A percentile compares a stretch with the other conserved stretches of the same genome.
phyloP scores from a whole-genome alignment of 2,113 vertebrate species.

The Neogale vison region DNA sequence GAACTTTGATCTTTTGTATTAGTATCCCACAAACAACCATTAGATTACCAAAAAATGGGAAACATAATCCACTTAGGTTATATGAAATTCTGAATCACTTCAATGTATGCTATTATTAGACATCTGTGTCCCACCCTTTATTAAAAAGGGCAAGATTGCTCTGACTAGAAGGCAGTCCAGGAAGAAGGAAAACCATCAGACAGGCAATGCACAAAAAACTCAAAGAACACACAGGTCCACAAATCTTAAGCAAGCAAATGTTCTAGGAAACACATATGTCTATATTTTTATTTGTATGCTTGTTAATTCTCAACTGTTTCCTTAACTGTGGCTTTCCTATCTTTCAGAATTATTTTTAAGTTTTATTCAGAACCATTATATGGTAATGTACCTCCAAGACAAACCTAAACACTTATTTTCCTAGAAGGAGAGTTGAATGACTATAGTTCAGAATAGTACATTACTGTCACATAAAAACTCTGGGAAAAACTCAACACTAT shows the following conservation, averaged over 20 bases:
- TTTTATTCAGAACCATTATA: slow-evolving; percentile 27
- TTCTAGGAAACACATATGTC: not conserved
- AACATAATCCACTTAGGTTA: not conserved
- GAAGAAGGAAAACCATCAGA: not conserved
- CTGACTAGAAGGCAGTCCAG: not conserved
- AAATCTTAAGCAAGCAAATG: not conserved
- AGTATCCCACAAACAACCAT: not conserved
- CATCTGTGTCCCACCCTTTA: not conserved
- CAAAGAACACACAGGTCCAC: not conserved
- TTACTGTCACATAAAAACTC: not conserved
- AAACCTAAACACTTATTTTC: not conserved
- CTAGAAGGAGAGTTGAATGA: not conserved
- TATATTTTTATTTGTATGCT: not conserved
- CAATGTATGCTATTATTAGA: not conserved
- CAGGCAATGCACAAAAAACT: not conserved
- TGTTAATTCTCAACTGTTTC: slow-evolving; percentile 24
- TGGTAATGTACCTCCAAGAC: not conserved
- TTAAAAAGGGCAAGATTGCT: not conserved
- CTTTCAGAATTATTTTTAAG: slow-evolving; percentile 22
- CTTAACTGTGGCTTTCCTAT: not conserved
- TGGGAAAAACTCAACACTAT: not conserved
- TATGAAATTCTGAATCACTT: not conserved
- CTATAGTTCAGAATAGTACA: not conserved
- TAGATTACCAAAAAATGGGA: not conserved
- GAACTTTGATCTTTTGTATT: not conserved